Conservation (phyloP, 2,113 vertebrate genomes). For the Oostethus manadensis region DNA sequence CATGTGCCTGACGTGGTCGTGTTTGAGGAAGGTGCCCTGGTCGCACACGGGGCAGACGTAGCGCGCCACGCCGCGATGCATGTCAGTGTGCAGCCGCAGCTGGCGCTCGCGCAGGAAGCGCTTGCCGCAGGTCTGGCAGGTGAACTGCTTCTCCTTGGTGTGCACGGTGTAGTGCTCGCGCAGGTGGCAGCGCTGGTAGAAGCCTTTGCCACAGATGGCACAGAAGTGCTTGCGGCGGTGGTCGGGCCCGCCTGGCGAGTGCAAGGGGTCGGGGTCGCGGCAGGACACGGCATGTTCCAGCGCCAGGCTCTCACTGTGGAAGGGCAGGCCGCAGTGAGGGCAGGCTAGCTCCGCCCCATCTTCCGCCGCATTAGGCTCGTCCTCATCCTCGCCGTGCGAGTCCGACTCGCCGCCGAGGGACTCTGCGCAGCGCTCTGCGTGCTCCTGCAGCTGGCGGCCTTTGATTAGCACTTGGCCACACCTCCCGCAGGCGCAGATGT, state of each 20-base stretch:
- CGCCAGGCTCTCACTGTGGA: conserved; percentile 85
- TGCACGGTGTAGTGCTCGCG: conserved; percentile 98
- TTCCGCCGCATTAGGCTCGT: conserved; percentile 74
- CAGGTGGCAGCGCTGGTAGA: conserved; percentile 97
- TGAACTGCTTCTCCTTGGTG: conserved; percentile 98
- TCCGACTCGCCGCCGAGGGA: conserved; percentile 81
- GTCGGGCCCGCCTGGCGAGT: conserved; percentile 73
- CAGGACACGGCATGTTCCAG: conserved; percentile 89
- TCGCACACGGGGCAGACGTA: conserved; percentile 97
- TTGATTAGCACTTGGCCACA: conserved; percentile 95
- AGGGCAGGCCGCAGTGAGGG: conserved; percentile 86
- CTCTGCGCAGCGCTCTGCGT: conserved; percentile 89
- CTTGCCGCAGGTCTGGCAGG: conserved; percentile 95
- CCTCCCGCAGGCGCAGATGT: conserved; percentile 93
- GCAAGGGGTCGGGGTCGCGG: conserved; percentile 85
- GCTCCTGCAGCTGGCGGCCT: conserved; percentile 92
- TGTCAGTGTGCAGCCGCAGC: conserved; percentile 94
- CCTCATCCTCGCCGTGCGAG: conserved; percentile 81
- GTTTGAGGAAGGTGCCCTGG: conserved; percentile 98
- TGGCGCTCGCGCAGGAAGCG: conserved; percentile 96
- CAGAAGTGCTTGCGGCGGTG: conserved; percentile 97
- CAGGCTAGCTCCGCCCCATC: conserved; percentile 78
- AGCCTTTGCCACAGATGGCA: conserved; percentile 93
- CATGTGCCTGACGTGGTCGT: conserved; percentile 98
- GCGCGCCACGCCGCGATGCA: conserved; percentile 98